Percentiles rank a stretch among this genome's conserved stretches.
These are phyloP conservation scores for Podiceps cristatus DNA, from an alignment of 2,113 vertebrate genomes.

Conservation along the genomic window DNA sequence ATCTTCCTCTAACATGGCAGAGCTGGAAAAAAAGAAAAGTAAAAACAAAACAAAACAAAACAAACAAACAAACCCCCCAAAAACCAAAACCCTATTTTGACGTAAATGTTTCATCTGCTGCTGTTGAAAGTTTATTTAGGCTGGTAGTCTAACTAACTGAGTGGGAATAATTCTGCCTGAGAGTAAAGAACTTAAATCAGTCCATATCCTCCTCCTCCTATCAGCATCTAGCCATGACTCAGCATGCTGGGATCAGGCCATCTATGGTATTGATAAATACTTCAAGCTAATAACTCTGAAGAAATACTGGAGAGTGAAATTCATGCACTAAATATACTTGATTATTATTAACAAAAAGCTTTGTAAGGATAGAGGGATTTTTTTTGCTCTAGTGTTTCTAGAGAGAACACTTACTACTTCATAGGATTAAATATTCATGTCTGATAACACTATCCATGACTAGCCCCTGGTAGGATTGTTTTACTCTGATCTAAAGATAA, in stretches of 20 bases:
- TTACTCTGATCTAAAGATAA: background rate
- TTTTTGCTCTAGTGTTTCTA: background rate
- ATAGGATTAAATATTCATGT: background rate
- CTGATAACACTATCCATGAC: background rate
- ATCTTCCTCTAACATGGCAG: background rate
- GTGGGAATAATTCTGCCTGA: constrained; percentile 15
- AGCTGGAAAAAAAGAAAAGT: background rate
- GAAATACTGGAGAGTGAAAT: background rate
- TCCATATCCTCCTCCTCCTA: background rate
- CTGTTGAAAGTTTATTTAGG: background rate
- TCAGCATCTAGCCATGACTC: background rate
- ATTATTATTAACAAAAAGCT: background rate
- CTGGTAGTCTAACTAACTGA: background rate
- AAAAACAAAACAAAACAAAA: no score
- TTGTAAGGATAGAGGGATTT: background rate
- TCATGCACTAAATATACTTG: background rate
- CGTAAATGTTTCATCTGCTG: background rate
- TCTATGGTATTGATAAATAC: background rate
- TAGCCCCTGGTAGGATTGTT: background rate
- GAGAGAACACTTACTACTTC: background rate
- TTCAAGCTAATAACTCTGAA: background rate
- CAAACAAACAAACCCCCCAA: no score
- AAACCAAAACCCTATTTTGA: background rate
- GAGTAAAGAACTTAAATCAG: background rate
- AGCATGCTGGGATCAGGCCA: background rate